Evolutionary conservation across 2,113 vertebrate genomes (phyloP).

Genomic region (Dasypus novemcinctus): DNA sequence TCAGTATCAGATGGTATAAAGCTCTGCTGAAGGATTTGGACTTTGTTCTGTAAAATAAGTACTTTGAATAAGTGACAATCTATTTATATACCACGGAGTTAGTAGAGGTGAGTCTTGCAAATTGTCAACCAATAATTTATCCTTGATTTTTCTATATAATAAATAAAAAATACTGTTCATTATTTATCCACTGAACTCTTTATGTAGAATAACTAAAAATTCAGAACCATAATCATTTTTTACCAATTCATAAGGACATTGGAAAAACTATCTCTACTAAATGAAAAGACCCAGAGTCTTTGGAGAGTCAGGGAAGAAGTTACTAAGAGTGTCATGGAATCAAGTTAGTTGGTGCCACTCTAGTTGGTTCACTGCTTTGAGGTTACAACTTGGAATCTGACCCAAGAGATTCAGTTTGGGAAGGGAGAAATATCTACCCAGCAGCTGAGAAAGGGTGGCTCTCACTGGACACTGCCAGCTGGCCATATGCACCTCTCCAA

Average conservation of each 20-base stretch:
- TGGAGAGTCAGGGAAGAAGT: background rate
- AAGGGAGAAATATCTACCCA: conserved; percentile 14
- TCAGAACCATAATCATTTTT: background rate
- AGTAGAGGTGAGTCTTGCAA: background rate
- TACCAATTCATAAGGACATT: background rate
- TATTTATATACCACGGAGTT: background rate
- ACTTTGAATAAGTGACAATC: background rate
- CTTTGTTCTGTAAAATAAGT: conserved; percentile 12
- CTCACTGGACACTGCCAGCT: conserved; percentile 5
- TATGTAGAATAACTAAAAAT: conserved; percentile 5
- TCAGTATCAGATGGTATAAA: background rate
- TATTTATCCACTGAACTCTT: conserved; percentile 5
- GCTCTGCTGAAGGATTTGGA: background rate
- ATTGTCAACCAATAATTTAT: background rate
- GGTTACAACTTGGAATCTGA: conserved; percentile 38
- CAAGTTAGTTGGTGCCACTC: background rate
- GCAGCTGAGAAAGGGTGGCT: conserved; percentile 3
- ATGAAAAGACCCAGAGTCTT: background rate
- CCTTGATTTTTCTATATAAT: conserved; percentile 20
- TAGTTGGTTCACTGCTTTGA: conserved; percentile 46
- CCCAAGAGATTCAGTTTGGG: conserved; percentile 33
- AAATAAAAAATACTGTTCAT: background rate
- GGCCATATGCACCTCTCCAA: background rate
- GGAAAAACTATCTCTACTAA: background rate
- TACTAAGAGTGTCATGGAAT: background rate